Conservation (phyloP, 2,888 invertebrate species). For the Clostera curtula region DNA sequence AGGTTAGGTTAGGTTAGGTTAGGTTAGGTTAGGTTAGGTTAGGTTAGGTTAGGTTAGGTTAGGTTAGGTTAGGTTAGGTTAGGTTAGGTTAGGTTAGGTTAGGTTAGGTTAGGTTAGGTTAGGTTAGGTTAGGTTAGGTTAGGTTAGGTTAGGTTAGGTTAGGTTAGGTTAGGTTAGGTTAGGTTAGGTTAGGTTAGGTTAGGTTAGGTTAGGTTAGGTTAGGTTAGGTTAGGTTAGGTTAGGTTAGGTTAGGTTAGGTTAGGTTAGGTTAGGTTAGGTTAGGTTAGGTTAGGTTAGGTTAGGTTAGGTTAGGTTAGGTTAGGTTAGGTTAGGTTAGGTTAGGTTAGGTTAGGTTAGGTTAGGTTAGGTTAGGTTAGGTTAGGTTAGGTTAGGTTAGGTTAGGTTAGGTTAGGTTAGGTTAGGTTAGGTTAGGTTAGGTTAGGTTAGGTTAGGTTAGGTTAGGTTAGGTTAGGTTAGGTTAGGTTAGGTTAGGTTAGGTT, state of each 20-base stretch:
- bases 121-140: constrained; percentile 12
- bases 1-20: constrained; percentile 9
- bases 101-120: constrained; percentile 11
- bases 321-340: constrained; percentile 6
- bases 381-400: constrained; percentile 14
- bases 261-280: constrained; percentile 8
- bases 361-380: constrained; percentile 11
- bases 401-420: constrained; percentile 9
- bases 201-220: constrained; percentile 6
- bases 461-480: constrained; percentile 15
- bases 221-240: constrained; percentile 9
- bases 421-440: constrained; percentile 16
- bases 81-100: constrained; percentile 8
- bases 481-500: constrained; percentile 17
- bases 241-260: constrained; percentile 9
- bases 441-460: constrained; percentile 13
- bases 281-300: constrained; percentile 7
- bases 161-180: constrained; percentile 5
- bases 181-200: constrained; percentile 5
- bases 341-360: constrained; percentile 11
- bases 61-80: constrained; percentile 8
- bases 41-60: constrained; percentile 11
- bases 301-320: constrained; percentile 3
- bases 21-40: constrained; percentile 9
- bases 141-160: constrained; percentile 6